phyloP scores from a whole-genome alignment of 2,113 vertebrate genomes.

The Semnornis frantzii region DNA sequence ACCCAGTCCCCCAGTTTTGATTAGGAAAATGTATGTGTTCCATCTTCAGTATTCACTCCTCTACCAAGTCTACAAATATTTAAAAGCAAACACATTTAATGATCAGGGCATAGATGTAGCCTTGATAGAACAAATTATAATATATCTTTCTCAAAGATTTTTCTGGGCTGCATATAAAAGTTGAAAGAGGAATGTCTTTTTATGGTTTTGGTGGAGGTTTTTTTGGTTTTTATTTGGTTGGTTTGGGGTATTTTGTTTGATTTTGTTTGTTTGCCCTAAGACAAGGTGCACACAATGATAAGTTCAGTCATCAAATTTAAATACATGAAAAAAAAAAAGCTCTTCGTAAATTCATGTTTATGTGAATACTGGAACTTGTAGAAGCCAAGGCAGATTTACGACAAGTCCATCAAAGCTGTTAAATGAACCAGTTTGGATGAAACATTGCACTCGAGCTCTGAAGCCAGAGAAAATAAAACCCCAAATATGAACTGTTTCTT shows the following conservation, averaged over 20 bases:
- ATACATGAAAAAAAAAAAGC: background rate
- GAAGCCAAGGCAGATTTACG: background rate
- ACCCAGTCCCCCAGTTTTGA: accelerated
- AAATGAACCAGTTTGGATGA: background rate
- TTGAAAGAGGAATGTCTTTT: background rate
- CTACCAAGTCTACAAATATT: background rate
- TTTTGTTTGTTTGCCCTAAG: background rate
- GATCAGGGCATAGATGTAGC: background rate
- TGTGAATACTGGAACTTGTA: background rate
- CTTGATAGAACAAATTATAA: background rate
- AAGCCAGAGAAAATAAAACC: background rate
- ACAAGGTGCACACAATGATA: background rate
- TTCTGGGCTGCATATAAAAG: background rate
- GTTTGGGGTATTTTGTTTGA: background rate
- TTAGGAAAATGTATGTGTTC: background rate
- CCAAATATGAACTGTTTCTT: background rate
- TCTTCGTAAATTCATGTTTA: background rate
- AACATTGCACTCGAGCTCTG: background rate
- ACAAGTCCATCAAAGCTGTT: background rate
- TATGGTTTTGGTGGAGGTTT: too few relatives aligned
- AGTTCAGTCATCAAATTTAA: background rate
- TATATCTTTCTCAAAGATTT: background rate
- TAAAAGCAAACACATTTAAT: background rate
- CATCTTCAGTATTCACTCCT: background rate
- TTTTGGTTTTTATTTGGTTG: too few relatives aligned